Conservation (phyloP, 2,888 invertebrate species). For the Dusona sp. region DNA sequence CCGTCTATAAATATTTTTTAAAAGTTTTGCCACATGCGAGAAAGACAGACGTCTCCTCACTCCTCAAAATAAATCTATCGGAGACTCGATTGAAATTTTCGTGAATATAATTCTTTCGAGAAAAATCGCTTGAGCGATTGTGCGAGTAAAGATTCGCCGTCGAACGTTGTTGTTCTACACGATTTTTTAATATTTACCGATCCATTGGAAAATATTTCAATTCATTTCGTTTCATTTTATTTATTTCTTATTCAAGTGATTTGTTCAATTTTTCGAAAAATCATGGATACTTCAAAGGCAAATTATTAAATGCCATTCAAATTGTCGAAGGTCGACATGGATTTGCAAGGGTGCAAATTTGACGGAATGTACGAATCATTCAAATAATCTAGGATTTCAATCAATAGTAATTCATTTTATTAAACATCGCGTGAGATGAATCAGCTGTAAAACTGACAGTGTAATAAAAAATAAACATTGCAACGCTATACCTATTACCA, state of each 20-base stretch:
- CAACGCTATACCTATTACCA: not conserved
- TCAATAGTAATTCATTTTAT: not conserved
- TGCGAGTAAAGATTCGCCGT: not conserved
- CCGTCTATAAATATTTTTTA: not conserved
- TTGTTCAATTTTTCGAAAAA: not conserved
- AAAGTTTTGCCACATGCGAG: not conserved
- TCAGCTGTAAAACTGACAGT: not conserved
- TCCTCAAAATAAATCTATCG: constrained; percentile 49
- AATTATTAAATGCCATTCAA: too few relatives aligned
- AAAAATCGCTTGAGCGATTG: not conserved
- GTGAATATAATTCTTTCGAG: not conserved
- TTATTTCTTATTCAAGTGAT: not conserved
- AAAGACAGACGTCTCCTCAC: not conserved
- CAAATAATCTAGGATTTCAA: too few relatives aligned
- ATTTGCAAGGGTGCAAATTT: too few relatives aligned
- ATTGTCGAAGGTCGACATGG: too few relatives aligned
- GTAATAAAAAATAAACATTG: not conserved
- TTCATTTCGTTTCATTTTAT: not conserved
- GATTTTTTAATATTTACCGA: not conserved
- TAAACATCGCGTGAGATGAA: not conserved
- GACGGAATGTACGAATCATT: too few relatives aligned
- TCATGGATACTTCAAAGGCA: not conserved
- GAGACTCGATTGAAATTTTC: constrained; percentile 31
- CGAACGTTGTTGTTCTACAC: not conserved
- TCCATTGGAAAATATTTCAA: not conserved